A percentile compares a stretch with the other conserved stretches of the same genome.
Conservation (phyloP, 2,797 vertebrate species). For the Halcyon smyrnensis region DNA sequence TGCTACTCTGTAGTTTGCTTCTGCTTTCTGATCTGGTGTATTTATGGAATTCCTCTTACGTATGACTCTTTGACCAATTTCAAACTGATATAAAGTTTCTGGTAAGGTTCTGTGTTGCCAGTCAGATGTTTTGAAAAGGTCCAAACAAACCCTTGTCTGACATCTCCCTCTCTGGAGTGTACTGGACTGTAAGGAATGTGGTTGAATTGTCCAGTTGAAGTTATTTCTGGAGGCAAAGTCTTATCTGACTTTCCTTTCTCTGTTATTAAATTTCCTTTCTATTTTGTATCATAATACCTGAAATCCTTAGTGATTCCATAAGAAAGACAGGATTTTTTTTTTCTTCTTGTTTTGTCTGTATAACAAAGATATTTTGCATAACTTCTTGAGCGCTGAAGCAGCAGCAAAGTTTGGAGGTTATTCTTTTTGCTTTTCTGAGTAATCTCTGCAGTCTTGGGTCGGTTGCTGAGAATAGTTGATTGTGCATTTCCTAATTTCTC, state of each 20-base stretch:
- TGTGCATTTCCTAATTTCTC: neutral
- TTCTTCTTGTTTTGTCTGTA: neutral
- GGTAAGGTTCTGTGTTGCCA: neutral
- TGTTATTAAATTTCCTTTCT: neutral
- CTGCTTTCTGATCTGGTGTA: neutral
- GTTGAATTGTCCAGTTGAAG: neutral
- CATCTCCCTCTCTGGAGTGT: neutral
- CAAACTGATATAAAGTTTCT: neutral
- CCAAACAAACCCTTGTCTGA: neutral
- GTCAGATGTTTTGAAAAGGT: neutral
- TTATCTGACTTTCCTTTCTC: neutral
- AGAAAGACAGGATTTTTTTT: neutral
- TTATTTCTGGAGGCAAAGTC: neutral
- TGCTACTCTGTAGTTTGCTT: neutral
- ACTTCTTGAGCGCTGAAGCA: neutral
- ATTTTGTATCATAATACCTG: neutral
- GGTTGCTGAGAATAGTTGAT: neutral
- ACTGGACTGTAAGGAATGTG: neutral
- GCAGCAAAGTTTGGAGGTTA: neutral
- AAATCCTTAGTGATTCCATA: neutral
- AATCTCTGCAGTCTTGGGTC: slow-evolving; percentile 5
- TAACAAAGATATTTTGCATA: neutral
- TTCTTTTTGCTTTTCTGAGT: neutral
- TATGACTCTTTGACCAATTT: neutral
- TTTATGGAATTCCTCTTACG: neutral